phyloP scores from a whole-genome alignment of 1,140 invertebrate genomes.

The Eupristina koningsbergeri region DNA sequence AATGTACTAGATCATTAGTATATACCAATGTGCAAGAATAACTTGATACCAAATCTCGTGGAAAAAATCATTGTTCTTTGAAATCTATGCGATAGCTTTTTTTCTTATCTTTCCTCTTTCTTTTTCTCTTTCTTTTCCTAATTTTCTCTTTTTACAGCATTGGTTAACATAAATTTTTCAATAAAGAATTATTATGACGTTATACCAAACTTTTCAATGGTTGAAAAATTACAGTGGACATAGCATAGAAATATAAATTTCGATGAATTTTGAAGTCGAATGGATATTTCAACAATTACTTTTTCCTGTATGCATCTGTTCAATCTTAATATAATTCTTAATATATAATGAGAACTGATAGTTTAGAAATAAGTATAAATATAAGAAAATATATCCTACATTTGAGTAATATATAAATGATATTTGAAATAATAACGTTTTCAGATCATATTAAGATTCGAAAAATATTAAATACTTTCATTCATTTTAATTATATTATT shows the following conservation, averaged over 20 bases:
- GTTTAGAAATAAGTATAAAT: too few relatives aligned
- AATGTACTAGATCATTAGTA: constrained; percentile 46
- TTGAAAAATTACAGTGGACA: not conserved
- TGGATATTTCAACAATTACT: constrained; percentile 12
- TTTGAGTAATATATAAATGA: too few relatives aligned
- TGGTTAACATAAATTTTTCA: constrained; percentile 13
- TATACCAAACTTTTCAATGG: not conserved
- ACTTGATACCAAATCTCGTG: not conserved
- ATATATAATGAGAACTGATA: too few relatives aligned
- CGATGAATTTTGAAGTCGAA: constrained; percentile 23
- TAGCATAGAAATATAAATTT: not conserved
- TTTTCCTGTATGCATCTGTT: too few relatives aligned
- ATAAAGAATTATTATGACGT: constrained; percentile 35
- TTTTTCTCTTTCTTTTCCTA: too few relatives aligned
- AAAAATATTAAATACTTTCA: too few relatives aligned
- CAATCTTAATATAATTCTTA: too few relatives aligned
- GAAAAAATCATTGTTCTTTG: constrained; percentile 26
- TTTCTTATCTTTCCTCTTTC: not conserved
- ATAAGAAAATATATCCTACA: too few relatives aligned
- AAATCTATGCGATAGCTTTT: not conserved
- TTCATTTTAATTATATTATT: too few relatives aligned
- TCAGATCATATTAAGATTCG: too few relatives aligned
- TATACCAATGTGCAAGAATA: not conserved
- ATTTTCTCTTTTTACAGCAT: too few relatives aligned
- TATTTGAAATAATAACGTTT: too few relatives aligned